Conservation (phyloP, 1,140 invertebrate genomes). For the Drosophila ironensis region DNA sequence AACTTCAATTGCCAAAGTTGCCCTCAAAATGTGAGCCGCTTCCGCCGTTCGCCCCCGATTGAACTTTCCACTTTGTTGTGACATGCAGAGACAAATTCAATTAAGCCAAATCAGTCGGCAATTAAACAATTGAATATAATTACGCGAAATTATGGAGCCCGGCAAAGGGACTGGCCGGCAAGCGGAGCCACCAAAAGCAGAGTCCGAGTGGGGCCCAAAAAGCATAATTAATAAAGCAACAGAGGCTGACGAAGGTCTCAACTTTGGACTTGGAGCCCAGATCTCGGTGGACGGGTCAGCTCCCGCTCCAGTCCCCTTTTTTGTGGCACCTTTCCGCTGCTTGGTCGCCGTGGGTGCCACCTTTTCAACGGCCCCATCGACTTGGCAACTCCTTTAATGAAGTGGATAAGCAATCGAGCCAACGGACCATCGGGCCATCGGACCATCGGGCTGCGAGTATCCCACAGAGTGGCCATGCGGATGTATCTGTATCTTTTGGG, state of each 20-base stretch:
- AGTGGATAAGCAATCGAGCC: constrained; percentile 68
- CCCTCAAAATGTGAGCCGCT: constrained; percentile 2
- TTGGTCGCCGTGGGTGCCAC: background rate
- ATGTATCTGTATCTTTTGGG: constrained; percentile 13
- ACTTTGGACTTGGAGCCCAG: no score
- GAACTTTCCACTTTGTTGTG: constrained; percentile 36
- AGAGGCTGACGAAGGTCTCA: constrained; percentile 21
- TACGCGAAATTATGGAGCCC: constrained; percentile 46
- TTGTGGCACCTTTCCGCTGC: constrained; percentile 12
- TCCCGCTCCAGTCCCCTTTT: no score
- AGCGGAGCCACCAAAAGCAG: background rate
- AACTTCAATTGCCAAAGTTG: no score
- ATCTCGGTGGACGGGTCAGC: no score
- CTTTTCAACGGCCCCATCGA: constrained; percentile 1
- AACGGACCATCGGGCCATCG: no score
- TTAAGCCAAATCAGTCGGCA: constrained; percentile 61
- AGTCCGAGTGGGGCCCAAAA: background rate
- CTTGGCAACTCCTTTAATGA: constrained; percentile 68
- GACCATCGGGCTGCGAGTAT: constrained; percentile 22
- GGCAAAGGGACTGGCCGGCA: constrained; percentile 11
- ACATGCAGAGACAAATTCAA: constrained; percentile 37
- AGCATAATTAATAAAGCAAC: constrained; percentile 68
- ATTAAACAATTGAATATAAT: constrained; percentile 73
- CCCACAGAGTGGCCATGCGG: constrained; percentile 33
- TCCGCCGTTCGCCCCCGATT: background rate